Evolutionary conservation across 2,888 invertebrate genomes (phyloP).

Genomic region (Vesta saturnalis): DNA sequence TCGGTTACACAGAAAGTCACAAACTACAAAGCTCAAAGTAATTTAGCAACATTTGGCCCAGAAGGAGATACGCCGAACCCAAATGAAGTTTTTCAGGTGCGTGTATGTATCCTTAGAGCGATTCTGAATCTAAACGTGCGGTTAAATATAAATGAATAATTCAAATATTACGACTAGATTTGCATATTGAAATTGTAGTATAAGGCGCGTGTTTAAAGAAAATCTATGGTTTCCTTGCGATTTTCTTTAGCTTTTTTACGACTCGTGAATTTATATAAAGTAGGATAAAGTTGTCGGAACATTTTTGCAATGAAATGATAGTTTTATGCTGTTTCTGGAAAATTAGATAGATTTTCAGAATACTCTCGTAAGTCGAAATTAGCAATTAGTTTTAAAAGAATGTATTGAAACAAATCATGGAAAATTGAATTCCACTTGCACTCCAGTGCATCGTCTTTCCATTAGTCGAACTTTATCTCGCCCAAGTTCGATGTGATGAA

Average conservation of each 20-base stretch:
- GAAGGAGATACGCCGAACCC: conserved; percentile 24
- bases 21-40: conserved; percentile 33
- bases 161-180: conserved; percentile 38
- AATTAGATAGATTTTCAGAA: not conserved
- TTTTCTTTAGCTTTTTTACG: conserved; percentile 25
- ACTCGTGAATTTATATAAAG: conserved; percentile 28
- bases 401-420: conserved; percentile 10
- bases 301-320: conserved; percentile 17
- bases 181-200: conserved; percentile 40
- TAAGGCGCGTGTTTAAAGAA: conserved; percentile 29
- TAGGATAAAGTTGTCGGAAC: conserved; percentile 25
- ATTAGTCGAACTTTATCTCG: conserved; percentile 20
- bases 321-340: not conserved
- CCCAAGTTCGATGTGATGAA: conserved; percentile 26
- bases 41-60: conserved; percentile 29
- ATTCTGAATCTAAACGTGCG: conserved; percentile 31
- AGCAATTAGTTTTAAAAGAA: not conserved
- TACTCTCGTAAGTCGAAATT: not conserved
- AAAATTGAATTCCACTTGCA: conserved; percentile 18
- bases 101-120: conserved; percentile 22
- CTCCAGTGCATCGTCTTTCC: conserved; percentile 23
- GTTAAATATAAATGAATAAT: conserved; percentile 38
- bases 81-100: conserved; percentile 36
- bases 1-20: conserved; percentile 29
- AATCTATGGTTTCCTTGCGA: conserved; percentile 25